phyloP scores from a whole-genome alignment of 2,797 vertebrate genomes.

The Streptopelia turtur region DNA sequence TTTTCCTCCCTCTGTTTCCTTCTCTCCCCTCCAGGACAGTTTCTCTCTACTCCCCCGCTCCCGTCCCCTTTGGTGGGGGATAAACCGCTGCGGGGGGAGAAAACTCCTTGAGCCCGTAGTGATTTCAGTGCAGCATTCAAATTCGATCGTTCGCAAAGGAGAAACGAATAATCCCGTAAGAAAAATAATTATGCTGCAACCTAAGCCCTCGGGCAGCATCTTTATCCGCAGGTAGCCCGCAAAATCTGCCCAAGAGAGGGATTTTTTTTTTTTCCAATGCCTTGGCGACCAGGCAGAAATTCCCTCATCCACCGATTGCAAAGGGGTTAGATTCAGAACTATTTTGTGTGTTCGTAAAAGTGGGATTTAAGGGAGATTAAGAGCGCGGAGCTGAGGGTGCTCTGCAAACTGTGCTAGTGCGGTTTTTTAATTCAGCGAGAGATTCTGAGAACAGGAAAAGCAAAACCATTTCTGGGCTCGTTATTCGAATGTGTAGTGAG shows the following conservation, averaged over 20 bases:
- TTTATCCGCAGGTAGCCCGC: neutral
- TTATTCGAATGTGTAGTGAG: neutral
- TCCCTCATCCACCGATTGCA: accelerated
- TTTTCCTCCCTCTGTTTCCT: neutral
- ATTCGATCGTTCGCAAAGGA: neutral
- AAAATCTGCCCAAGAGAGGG: neutral
- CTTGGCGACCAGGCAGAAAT: no score
- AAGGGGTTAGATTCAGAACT: neutral
- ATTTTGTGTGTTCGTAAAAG: accelerated
- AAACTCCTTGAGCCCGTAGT: neutral
- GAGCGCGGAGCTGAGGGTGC: neutral
- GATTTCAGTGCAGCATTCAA: accelerated
- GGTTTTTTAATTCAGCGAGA: accelerated
- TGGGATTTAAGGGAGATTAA: neutral
- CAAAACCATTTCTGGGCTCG: neutral
- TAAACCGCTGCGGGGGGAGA: neutral
- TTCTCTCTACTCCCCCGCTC: neutral
- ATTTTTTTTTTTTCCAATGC: neutral
- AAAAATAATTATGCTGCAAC: accelerated
- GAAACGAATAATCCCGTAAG: neutral
- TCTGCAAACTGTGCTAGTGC: neutral
- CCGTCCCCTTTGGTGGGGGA: neutral
- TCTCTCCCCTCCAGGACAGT: neutral
- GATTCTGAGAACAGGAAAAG: neutral
- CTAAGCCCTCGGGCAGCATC: neutral